Percentiles rank a stretch among this genome's conserved stretches.
These are phyloP conservation scores for Trachemys scripta DNA, from an alignment of 2,113 vertebrate species.

Conservation along the genomic window DNA sequence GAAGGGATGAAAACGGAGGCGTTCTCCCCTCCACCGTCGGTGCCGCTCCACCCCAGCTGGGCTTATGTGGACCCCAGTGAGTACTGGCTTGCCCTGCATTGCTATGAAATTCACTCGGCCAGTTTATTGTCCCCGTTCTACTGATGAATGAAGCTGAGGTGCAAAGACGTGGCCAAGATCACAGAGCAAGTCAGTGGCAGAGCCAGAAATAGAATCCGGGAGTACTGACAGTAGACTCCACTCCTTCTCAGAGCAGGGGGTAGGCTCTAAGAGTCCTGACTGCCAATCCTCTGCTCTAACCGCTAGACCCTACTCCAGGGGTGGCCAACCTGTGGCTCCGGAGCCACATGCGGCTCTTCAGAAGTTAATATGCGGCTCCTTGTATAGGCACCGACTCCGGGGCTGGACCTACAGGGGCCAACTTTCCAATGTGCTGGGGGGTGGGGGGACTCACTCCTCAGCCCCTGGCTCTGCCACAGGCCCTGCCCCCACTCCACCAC, in stretches of 20 bases:
- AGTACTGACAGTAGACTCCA: neutral
- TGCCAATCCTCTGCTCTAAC: neutral
- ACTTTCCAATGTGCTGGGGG: too few species aligned
- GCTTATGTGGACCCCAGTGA: slow-evolving; percentile 83
- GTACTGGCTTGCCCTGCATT: neutral
- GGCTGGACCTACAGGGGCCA: too few species aligned
- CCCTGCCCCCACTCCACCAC: too few species aligned
- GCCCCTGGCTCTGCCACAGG: too few species aligned
- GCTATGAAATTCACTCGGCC: neutral
- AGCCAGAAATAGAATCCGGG: neutral
- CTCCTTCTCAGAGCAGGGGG: neutral
- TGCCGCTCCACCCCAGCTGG: slow-evolving; percentile 82
- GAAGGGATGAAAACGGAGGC: slow-evolving; percentile 76
- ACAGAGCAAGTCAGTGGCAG: neutral
- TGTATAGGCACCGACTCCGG: too few species aligned
- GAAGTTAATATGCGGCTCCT: too few species aligned
- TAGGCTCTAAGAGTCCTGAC: neutral
- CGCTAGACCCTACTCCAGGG: fast-evolving
- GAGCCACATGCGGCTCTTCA: too few species aligned
- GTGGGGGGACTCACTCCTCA: too few species aligned
- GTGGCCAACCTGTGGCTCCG: too few species aligned
- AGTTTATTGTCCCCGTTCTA: fast-evolving
- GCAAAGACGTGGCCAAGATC: neutral
- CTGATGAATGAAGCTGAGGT: neutral
- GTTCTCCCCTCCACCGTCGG: slow-evolving; percentile 62